These are phyloP conservation scores for Drosophila histrio DNA, from an alignment of 2,888 invertebrate genomes.

Conservation along the genomic window DNA sequence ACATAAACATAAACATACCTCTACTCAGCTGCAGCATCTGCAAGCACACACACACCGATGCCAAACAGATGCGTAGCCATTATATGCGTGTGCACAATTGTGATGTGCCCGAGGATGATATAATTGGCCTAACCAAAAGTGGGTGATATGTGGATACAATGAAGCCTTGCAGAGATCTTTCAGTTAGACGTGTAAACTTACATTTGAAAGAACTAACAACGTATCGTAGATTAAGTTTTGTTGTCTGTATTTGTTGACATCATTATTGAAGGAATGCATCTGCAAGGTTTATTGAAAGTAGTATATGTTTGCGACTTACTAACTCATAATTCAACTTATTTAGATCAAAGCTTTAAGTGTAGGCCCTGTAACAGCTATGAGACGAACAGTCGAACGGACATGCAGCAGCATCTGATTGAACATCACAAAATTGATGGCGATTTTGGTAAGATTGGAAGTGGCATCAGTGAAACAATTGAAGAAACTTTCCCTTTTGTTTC, in stretches of 20 bases:
- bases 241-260: neutral
- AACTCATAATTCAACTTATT: neutral
- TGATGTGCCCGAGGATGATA: slow-evolving; percentile 66
- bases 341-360: slow-evolving; percentile 71
- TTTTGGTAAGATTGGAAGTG: slow-evolving; percentile 49
- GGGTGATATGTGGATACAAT: neutral
- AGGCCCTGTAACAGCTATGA: slow-evolving; percentile 66
- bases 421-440: slow-evolving; percentile 70
- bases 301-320: neutral
- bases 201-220: too few species aligned
- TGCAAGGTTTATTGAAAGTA: too few species aligned
- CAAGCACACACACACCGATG: slow-evolving; percentile 54
- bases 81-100: slow-evolving; percentile 56
- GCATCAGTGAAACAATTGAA: neutral
- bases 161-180: neutral
- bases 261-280: neutral
- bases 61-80: slow-evolving; percentile 60
- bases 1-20: slow-evolving; percentile 43
- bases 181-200: too few species aligned
- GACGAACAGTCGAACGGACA: slow-evolving; percentile 59
- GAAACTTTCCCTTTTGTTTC: neutral
- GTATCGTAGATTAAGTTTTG: too few species aligned
- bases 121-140: slow-evolving; percentile 69
- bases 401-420: slow-evolving; percentile 69
- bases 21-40: slow-evolving; percentile 63